These are phyloP conservation scores for Protophormia terraenovae DNA, from an alignment of 2,888 invertebrate species.

Conservation along the genomic window DNA sequence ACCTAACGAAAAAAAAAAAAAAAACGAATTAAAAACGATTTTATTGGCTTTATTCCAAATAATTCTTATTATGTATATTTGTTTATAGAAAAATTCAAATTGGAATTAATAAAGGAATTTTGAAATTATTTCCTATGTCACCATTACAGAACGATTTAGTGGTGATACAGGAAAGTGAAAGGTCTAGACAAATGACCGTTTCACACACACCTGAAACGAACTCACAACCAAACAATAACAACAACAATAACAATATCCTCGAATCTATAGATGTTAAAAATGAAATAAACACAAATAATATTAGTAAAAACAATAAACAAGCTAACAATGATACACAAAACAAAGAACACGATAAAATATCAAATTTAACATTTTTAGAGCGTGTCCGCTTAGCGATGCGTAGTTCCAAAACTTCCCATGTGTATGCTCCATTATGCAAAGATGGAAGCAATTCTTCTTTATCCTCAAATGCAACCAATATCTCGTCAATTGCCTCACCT, in stretches of 20 bases:
- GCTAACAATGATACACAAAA: conserved; percentile 53
- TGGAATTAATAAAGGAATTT: not conserved
- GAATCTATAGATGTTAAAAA: conserved; percentile 44
- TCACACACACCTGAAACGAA: conserved; percentile 33
- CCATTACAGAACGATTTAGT: conserved; percentile 60
- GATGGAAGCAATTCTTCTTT: conserved; percentile 73
- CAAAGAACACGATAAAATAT: conserved; percentile 50
- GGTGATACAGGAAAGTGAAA: conserved; percentile 53
- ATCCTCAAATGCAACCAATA: conserved; percentile 69
- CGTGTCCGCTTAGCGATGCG: conserved; percentile 76
- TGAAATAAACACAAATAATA: conserved; percentile 17
- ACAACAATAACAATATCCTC: too few species aligned
- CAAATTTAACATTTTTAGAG: conserved; percentile 73
- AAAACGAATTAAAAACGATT: conserved; percentile 46
- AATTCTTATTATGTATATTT: conserved; percentile 18
- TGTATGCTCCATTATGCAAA: conserved; percentile 20
- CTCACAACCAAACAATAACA: conserved; percentile 41
- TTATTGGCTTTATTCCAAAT: conserved; percentile 47
- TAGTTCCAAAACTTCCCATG: conserved; percentile 62
- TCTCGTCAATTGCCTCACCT: conserved; percentile 58
- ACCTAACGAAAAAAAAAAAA: conserved; percentile 50
- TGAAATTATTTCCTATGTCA: conserved; percentile 48
- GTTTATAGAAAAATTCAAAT: conserved; percentile 4
- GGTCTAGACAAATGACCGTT: conserved; percentile 21
- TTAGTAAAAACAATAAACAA: not conserved